Base-by-base conservation (phyloP, 2,888 invertebrate species). In the Asteroscopus sphinx region DNA sequence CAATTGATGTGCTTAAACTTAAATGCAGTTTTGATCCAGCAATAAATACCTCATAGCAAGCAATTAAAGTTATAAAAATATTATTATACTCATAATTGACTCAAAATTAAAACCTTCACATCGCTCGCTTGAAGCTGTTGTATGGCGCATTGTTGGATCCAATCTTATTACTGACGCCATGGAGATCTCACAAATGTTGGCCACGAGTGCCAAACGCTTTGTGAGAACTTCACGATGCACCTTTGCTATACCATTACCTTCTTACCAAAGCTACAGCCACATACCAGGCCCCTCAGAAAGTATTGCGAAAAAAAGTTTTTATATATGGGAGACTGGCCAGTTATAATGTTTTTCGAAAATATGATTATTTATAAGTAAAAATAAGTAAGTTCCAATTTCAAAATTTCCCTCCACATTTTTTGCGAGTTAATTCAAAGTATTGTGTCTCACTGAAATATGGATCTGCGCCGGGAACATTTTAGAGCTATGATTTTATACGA, bases 21-120 rank as follows among this genome's bases (percentile, higher is more conserved):
- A 83, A 87, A 87, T 84, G 82, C 82, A 84, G 72, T 81, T 80
- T 80, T 79, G 83, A 82, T 80, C 82, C 80, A 83, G 79, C 78
- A 83, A 83, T 80, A 75, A n/a, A 64, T 73, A 67, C 72, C 60
- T 64, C 68, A 58, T 47, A 66, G 65, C 73, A 72, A 70, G 66
- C 61, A 61, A 66, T 53, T 54, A 46, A 46, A 51, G 65, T 62
- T 58, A 49, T 39, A 40, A 11, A 42, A 45, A 60, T 45, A 54
- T 46, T 62, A 55, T 55, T 64, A 67, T 58, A 61, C 58, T 64
- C 61, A 55, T 62, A 47, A 42, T 69, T 68, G 57, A 75, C 63
- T 65, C 51, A 40, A 72, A 69, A 68, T 53, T 52, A 67, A 46
- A 68, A 37, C 54, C 40, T 64, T 44, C 30, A 64, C 13, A 61